phyloP scores from a whole-genome alignment of 2,113 vertebrate species.

The Nyctibius bracteatus region DNA sequence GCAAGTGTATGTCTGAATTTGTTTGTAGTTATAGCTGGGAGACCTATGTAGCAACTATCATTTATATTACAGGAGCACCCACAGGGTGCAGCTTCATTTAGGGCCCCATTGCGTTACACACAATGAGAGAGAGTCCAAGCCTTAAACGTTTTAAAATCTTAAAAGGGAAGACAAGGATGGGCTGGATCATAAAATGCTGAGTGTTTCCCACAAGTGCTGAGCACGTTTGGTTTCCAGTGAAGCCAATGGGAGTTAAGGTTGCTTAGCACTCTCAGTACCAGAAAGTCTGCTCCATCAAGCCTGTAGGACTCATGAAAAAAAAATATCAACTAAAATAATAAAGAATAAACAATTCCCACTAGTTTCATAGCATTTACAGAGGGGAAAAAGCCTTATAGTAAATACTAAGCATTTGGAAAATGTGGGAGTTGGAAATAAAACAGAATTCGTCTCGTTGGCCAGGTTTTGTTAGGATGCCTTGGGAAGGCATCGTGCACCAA shows the following conservation, averaged over 20 bases:
- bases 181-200: not conserved
- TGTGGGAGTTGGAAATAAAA: not conserved
- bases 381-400: not conserved
- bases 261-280: not conserved
- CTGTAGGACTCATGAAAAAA: not conserved
- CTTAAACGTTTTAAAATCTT: not conserved
- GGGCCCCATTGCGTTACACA: not conserved
- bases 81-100: not conserved
- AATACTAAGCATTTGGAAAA: not conserved
- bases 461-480: not conserved
- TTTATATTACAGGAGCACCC: not conserved
- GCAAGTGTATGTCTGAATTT: not conserved
- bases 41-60: not conserved
- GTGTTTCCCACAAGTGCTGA: not conserved
- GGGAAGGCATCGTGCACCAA: not conserved
- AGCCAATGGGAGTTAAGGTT: not conserved
- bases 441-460: rapidly evolving
- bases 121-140: not conserved
- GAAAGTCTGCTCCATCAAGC: not conserved
- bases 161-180: not conserved
- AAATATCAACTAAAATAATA: not conserved
- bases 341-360: not conserved
- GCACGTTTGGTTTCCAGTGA: not conserved
- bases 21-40: not conserved
- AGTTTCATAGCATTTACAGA: not conserved